Conservation (phyloP, 2,113 vertebrate species). For the Lepus timidus region DNA sequence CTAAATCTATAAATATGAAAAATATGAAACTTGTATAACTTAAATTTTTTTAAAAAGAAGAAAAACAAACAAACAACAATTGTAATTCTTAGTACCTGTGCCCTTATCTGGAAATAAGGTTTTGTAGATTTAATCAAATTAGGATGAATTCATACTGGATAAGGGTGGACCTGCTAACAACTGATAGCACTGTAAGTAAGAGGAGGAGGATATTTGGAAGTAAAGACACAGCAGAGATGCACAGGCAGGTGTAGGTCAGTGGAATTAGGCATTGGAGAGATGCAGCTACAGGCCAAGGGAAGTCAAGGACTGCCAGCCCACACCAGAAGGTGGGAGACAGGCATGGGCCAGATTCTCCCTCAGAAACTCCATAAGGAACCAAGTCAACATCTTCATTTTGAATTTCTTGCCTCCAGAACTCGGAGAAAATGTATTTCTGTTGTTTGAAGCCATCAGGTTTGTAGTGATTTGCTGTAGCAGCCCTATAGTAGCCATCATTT, state of each 20-base stretch:
- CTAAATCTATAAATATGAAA: no score
- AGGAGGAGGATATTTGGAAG: no score
- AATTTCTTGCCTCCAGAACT: not conserved
- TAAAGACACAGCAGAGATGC: not conserved
- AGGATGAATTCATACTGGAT: not conserved
- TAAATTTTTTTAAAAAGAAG: no score
- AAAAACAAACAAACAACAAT: not conserved
- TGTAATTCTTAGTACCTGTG: not conserved
- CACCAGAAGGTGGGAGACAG: not conserved
- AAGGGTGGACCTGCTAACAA: not conserved
- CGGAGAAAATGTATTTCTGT: not conserved
- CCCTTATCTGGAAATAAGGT: not conserved
- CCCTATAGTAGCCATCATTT: not conserved
- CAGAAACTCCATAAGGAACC: not conserved
- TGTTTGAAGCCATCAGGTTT: not conserved
- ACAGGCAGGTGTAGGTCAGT: not conserved
- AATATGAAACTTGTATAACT: no score
- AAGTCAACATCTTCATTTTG: not conserved
- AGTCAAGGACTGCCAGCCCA: no score
- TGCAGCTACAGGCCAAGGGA: not conserved
- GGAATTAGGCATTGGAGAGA: not conserved
- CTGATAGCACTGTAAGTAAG: not conserved
- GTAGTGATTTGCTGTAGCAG: not conserved
- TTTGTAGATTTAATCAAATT: not conserved
- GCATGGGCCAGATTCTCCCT: not conserved